Conservation (phyloP, 2,113 vertebrate genomes). For the Centropus bengalensis region DNA sequence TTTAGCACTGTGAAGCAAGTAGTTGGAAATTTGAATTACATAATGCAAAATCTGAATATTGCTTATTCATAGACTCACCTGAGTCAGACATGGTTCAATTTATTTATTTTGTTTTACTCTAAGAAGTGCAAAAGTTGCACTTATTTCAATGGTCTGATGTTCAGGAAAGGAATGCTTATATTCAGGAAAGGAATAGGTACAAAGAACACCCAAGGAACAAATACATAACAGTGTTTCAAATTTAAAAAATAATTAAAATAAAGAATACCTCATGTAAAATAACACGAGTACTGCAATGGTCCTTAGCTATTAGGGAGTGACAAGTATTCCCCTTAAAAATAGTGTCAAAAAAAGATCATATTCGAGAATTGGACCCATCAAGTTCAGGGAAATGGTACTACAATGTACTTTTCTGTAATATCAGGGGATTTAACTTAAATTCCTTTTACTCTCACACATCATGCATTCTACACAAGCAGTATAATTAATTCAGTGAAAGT, state of each 20-base stretch:
- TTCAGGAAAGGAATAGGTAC: background rate
- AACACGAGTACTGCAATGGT: background rate
- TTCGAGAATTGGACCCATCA: background rate
- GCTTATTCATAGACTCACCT: background rate
- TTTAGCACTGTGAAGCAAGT: background rate
- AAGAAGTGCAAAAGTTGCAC: background rate
- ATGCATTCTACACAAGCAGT: background rate
- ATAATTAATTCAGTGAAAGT: background rate
- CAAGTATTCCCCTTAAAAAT: background rate
- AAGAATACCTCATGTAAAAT: background rate
- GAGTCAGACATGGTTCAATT: background rate
- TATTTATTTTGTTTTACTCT: background rate
- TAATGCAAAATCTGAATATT: background rate
- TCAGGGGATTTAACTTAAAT: background rate
- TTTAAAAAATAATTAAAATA: background rate
- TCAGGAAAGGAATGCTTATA: background rate
- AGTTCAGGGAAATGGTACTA: background rate
- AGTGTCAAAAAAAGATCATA: background rate
- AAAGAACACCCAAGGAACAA: background rate
- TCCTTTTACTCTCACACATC: background rate
- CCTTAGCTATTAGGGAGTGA: background rate
- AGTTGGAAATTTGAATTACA: background rate
- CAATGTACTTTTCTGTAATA: background rate
- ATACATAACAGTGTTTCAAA: background rate
- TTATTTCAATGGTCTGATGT: background rate